Evolutionary conservation across 2,113 vertebrate genomes (phyloP), one percentile per base, ranked within the genome.

Genomic region (Rhegmatorhina hoffmannsi): DNA sequence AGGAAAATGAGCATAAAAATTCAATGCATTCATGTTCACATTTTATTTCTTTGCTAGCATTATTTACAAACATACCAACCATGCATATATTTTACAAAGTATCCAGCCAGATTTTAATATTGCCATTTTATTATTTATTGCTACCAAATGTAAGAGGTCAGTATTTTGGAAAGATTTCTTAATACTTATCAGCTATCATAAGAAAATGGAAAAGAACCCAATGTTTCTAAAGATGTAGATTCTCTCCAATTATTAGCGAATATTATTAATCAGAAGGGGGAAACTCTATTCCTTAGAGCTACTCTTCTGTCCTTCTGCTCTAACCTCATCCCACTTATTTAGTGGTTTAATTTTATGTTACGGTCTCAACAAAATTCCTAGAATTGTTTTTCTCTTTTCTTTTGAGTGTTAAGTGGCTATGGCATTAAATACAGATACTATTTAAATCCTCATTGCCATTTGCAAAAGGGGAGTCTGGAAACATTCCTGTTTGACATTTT

Each of bases 161-260:
- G 12, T 38, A 64, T 79, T 68, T 86, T 86, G 10, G 13, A 59
- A 79, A 60, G 11, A 73, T 47, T 73, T 77, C n/a, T 52, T 63
- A 21, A 15, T 29, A n/a, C 5, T 1, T 47, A 29, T 10, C 13
- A 43, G 7, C 31, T 92, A 10, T 63, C 62, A 44, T 11, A 68
- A 52, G 25, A 60, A 68, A 76, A 52, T 29, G 11, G 6, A 17
- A 43, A 56, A 44, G 14, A 1, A 0, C 0, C 5, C 10, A 66
- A 12, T 8, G 2, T 59, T 81, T 82, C 40, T 60, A 29, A 81
- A 75, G 2, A 44, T 38, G 10, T 47, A 59, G 6, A 46, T 84
- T 77, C 60, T 68, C 8, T 81, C 10, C 2, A 53, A n/a, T n/a
- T 77, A n/a, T 58, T 38, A 17, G 36, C 13, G 7, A 78, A 28